Conservation (phyloP, 35 echinoderm and acorn worm species). For the Apostichopus parvimensis region DNA sequence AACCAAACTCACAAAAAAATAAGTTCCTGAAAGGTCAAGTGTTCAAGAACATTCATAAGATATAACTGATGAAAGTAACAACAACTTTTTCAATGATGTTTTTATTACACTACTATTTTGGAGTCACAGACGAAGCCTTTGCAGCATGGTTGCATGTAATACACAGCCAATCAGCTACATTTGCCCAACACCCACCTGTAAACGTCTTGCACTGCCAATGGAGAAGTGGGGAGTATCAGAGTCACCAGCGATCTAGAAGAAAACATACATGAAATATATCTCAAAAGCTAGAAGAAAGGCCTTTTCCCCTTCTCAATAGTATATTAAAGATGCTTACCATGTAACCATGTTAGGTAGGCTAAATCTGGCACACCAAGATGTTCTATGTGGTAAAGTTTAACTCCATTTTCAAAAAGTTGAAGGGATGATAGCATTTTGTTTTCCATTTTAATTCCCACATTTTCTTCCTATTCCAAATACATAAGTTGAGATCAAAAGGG, state of each 20-base stretch:
- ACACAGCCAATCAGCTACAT: no score
- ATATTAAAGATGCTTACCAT: no score
- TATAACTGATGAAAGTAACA: not conserved
- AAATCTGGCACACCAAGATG: not conserved
- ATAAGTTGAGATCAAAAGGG: no score
- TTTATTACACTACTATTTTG: not conserved
- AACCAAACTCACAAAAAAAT: not conserved
- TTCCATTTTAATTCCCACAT: no score
- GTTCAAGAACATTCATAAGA: not conserved
- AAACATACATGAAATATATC: not conserved
- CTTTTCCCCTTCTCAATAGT: not conserved
- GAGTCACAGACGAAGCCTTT: no score
- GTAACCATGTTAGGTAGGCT: no score
- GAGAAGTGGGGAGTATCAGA: slow-evolving; percentile 57
- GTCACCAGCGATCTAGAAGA: slow-evolving; percentile 69
- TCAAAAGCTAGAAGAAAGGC: not conserved
- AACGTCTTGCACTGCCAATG: slow-evolving; percentile 46
- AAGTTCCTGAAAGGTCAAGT: no score
- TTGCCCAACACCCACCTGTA: slow-evolving; percentile 11
- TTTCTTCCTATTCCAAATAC: no score
- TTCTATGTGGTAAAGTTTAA: not conserved
- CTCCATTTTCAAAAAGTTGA: no score
- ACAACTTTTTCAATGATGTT: not conserved
- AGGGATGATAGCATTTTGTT: not conserved
- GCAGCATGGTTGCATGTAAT: no score